Conservation (phyloP, 2,113 vertebrate species). For the Serilophus lunatus region DNA sequence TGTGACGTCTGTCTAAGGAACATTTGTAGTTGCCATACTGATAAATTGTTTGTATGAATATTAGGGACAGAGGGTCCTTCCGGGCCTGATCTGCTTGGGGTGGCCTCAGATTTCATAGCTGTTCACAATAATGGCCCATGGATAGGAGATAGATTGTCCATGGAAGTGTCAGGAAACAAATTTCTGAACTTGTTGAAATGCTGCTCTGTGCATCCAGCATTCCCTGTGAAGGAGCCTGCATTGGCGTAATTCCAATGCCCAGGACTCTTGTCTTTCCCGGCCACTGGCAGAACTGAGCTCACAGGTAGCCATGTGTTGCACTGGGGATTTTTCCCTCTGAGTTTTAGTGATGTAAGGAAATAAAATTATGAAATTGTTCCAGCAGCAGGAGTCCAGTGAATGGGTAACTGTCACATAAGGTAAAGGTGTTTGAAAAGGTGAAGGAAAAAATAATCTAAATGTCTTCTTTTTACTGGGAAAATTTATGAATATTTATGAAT, state of each 20-base stretch:
- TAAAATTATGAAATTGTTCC: neutral
- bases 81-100: neutral
- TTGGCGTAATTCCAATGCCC: neutral
- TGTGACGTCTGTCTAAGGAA: neutral
- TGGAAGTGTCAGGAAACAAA: neutral
- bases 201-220: neutral
- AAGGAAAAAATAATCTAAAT: neutral
- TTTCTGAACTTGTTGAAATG: neutral
- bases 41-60: neutral
- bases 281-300: neutral
- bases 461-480: neutral
- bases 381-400: neutral
- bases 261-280: neutral
- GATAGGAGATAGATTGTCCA: neutral
- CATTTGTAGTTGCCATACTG: neutral
- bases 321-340: neutral
- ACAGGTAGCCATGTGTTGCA: rapidly evolving
- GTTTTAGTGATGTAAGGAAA: neutral
- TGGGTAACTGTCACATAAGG: neutral
- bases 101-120: neutral
- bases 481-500: conserved; percentile 46
- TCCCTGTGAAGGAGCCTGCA: neutral
- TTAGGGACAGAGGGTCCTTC: neutral
- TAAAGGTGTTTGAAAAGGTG: neutral
- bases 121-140: neutral